A percentile compares a stretch with the other conserved stretches of the same genome.
These are phyloP conservation scores for Buceros bicornis DNA, from an alignment of 2,797 vertebrate genomes.

Conservation along the genomic window DNA sequence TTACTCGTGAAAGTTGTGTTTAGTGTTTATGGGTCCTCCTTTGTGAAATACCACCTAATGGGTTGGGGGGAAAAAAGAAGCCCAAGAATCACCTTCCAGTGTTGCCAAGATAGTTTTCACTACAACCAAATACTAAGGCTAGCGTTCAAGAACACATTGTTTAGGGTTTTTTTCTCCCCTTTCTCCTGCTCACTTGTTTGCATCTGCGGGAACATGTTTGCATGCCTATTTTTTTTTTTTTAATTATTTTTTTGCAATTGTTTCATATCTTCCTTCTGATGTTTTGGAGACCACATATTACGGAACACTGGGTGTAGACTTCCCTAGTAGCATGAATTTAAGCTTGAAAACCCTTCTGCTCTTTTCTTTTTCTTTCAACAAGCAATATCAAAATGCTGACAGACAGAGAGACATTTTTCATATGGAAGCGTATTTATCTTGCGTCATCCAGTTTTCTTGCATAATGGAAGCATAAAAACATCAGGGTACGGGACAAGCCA, in stretches of 20 bases:
- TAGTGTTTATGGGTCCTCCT: fast-evolving
- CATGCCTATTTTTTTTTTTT: fast-evolving
- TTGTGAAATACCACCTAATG: neutral
- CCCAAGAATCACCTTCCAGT: neutral
- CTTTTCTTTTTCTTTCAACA: conserved; percentile 15
- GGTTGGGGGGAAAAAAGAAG: neutral
- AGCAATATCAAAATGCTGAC: conserved; percentile 9
- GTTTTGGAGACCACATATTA: conserved; percentile 53
- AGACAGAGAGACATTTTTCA: neutral
- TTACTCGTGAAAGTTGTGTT: neutral
- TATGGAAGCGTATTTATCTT: neutral
- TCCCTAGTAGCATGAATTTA: neutral
- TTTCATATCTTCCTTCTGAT: conserved; percentile 26
- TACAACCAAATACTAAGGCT: neutral
- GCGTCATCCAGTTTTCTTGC: neutral
- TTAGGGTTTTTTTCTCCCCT: neutral
- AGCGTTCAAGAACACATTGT: neutral
- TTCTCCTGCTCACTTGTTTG: neutral
- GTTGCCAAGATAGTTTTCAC: neutral
- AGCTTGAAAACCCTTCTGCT: neutral
- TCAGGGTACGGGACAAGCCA: neutral
- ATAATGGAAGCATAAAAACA: neutral
- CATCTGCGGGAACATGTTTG: conserved; percentile 9
- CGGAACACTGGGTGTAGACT: conserved; percentile 16
- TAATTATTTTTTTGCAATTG: neutral